Conservation (phyloP, 2,113 vertebrate genomes). For the Sinosuthora webbiana region DNA sequence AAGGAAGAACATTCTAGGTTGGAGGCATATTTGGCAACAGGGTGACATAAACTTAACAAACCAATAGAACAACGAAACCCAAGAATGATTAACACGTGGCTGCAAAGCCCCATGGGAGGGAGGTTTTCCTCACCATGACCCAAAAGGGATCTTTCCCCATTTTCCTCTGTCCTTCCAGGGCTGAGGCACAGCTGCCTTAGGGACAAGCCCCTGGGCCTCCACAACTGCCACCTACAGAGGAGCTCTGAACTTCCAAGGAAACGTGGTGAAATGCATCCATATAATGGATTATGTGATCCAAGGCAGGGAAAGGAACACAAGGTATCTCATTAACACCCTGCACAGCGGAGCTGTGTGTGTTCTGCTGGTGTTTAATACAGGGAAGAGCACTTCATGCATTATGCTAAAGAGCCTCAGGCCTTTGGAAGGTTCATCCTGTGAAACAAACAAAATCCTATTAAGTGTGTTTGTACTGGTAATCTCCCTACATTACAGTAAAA, state of each 20-base stretch:
- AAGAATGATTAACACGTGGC: too few relatives aligned
- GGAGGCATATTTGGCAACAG: too few relatives aligned
- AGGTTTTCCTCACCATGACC: too few relatives aligned
- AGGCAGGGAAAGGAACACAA: background rate
- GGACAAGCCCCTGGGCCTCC: too few relatives aligned
- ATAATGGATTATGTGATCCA: background rate
- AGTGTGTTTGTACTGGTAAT: background rate
- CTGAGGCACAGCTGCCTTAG: too few relatives aligned
- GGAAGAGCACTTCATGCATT: background rate
- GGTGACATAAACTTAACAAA: too few relatives aligned
- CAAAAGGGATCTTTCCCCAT: too few relatives aligned
- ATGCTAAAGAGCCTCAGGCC: background rate
- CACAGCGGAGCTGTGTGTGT: background rate
- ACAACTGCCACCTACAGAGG: background rate
- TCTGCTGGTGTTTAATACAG: background rate
- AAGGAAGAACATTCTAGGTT: too few relatives aligned
- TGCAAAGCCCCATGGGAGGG: too few relatives aligned
- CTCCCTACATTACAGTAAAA: background rate
- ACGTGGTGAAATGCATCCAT: background rate
- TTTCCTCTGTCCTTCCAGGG: too few relatives aligned
- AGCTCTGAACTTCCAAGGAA: background rate
- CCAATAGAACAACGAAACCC: too few relatives aligned
- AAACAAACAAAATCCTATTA: background rate
- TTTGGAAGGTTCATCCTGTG: background rate
- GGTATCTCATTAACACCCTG: background rate